Evolutionary conservation across 2,797 vertebrate species (phyloP).

Genomic region (Takifugu rubripes): DNA sequence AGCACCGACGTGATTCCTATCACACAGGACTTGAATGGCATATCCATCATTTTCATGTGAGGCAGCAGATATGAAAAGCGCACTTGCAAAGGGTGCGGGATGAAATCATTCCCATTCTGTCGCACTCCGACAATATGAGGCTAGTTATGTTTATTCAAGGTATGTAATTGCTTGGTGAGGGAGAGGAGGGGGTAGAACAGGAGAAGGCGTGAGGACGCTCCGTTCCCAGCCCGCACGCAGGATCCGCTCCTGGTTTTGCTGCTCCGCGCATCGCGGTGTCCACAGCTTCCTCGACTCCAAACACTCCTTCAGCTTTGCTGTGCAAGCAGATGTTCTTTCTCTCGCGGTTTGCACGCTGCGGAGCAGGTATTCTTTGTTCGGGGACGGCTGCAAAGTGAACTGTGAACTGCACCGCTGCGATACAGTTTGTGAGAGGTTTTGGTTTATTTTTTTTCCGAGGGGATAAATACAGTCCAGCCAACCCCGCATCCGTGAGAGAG

Average conservation of each 20-base stretch:
- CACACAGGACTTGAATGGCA: constrained; percentile 49
- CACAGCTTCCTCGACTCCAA: constrained; percentile 64
- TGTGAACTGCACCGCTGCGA: no score
- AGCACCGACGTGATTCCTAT: constrained; percentile 52
- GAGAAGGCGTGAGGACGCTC: constrained; percentile 50
- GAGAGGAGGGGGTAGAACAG: constrained; percentile 3
- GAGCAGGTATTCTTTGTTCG: constrained; percentile 46
- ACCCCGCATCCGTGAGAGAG: constrained; percentile 32
- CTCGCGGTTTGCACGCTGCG: constrained; percentile 49
- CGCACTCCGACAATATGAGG: constrained; percentile 24
- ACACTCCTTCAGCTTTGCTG: constrained; percentile 76
- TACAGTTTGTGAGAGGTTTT: no score
- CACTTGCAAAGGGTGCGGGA: constrained; percentile 21
- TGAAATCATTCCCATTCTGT: constrained; percentile 36
- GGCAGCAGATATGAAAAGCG: constrained; percentile 49
- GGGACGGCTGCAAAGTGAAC: constrained; percentile 48
- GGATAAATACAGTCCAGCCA: no score
- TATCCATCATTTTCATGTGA: constrained; percentile 64
- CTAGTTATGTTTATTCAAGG: constrained; percentile 50
- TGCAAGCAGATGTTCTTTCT: constrained; percentile 77
- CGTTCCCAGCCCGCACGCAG: constrained; percentile 46
- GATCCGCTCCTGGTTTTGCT: constrained; percentile 77
- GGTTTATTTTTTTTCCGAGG: no score
- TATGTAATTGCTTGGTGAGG: constrained; percentile 46
- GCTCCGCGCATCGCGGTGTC: constrained; percentile 52